Conservation (phyloP, 1,140 invertebrate genomes). For the Calliopsis andreniformis region DNA sequence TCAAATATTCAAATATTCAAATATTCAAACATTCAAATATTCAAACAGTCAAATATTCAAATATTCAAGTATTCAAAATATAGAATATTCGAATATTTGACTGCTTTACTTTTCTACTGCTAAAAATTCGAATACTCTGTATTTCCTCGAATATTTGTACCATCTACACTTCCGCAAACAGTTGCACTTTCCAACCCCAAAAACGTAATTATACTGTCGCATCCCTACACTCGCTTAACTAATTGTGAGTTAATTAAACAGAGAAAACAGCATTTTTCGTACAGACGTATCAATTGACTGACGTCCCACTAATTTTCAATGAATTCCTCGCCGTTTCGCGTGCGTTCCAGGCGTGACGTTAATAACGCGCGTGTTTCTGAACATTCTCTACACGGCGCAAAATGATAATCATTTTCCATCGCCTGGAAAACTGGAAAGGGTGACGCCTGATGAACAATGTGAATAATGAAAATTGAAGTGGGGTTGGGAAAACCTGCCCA, state of each 20-base stretch:
- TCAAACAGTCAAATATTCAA: too few relatives aligned
- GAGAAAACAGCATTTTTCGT: neutral
- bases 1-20: too few relatives aligned
- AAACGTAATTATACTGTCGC: too few relatives aligned
- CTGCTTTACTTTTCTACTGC: too few relatives aligned
- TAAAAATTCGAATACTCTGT: too few relatives aligned
- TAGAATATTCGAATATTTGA: too few relatives aligned
- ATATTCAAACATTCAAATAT: too few relatives aligned
- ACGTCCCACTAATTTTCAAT: constrained; percentile 37
- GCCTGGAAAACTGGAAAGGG: neutral
- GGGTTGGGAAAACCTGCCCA: too few relatives aligned
- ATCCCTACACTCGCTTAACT: neutral
- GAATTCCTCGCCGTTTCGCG: constrained; percentile 21
- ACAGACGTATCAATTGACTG: constrained; percentile 8
- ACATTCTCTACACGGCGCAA: neutral
- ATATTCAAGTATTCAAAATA: too few relatives aligned
- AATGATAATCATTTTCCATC: constrained; percentile 7
- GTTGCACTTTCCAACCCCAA: too few relatives aligned
- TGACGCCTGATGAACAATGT: neutral
- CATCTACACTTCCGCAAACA: too few relatives aligned
- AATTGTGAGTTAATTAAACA: constrained; percentile 28
- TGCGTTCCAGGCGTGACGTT: constrained; percentile 4
- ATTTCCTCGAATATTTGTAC: too few relatives aligned
- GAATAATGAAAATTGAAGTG: constrained; percentile 18
- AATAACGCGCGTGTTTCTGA: constrained; percentile 17